Evolutionary conservation across 2,113 vertebrate genomes (phyloP), one percentile per base, ranked within the genome.

Genomic region (Haliaeetus leucogaster): DNA sequence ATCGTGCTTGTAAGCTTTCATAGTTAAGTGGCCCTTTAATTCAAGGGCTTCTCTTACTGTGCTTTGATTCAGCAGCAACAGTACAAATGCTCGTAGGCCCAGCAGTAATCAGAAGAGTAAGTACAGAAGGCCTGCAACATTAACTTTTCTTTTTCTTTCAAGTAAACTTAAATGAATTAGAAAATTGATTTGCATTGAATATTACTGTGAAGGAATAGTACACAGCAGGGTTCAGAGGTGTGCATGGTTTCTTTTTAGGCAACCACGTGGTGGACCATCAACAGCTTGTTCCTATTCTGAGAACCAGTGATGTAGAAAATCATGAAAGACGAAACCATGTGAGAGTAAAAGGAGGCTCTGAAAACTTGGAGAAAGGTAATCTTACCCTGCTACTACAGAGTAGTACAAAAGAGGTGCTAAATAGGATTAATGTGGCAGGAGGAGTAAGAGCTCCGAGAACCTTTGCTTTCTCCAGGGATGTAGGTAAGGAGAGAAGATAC

Each of bases 281-380:
- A 21, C 96, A 97, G 15, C 84, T 89, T 90, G 73, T 83, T 45
- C 58, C 89, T 77, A 4, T 76, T 90, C 38, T 95, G 70, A 93
- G 71, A 95, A 61, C 62, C 58, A 77, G 66, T 91, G 95, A 97
- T 59, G 38, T 52, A 66, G 97, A 97, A 32, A 97, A 70, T 90
- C 91, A 91, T 40, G 97, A 97, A 90, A 93, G 62, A 70, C 90
- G 50, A 90, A 96, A 71, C 74, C 81, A 95, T 10, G 8, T 95
- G 81, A 95, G 66, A 91, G 59, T 93, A 70, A 97, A 97, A 95
- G 96, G 93, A 77, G 68, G 66, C 32, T 93, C 86, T 94, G 97
- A 97, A 82, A 97, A 87, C 89, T 66, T 96, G 89, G 97, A 97
- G 78, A 97, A 95, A 97, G 97, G 97, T 97, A 96, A 95, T 82